phyloP scores from a whole-genome alignment of 2,888 invertebrate species.

The Rotaria socialis region DNA sequence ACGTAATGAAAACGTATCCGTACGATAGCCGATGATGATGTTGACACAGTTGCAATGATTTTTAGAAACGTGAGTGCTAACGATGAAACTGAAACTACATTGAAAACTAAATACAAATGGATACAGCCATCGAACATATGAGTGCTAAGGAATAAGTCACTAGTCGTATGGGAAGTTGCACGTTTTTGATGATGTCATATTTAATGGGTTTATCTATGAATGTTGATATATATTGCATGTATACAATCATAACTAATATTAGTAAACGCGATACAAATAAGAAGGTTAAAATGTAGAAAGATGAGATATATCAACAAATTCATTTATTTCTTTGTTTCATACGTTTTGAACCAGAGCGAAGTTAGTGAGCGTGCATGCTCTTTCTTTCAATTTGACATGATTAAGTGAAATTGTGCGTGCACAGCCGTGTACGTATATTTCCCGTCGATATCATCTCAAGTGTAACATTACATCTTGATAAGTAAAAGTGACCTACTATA shows the following conservation, averaged over 20 bases:
- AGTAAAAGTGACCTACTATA: not conserved
- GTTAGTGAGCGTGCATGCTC: not conserved
- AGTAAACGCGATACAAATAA: not conserved
- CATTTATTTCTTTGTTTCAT: too few species aligned
- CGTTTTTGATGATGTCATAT: not conserved
- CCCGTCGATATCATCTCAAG: not conserved
- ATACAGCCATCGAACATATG: not conserved
- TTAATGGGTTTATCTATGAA: not conserved
- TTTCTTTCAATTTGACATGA: not conserved
- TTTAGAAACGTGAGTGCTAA: not conserved
- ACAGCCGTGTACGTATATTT: not conserved
- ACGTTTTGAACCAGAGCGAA: not conserved
- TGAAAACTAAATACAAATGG: too few species aligned
- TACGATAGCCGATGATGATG: not conserved
- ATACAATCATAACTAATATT: not conserved
- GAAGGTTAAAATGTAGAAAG: not conserved
- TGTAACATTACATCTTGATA: conserved; percentile 13
- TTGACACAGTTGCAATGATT: not conserved
- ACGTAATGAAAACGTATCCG: not conserved
- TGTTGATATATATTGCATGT: not conserved
- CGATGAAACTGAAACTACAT: not conserved
- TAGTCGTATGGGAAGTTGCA: not conserved
- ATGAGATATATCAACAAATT: not conserved
- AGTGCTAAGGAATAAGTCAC: not conserved
- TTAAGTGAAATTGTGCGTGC: conserved; percentile 29